These are phyloP conservation scores for Capitulum mitella DNA, from an alignment of 2,888 invertebrate genomes.

Conservation along the genomic window DNA sequence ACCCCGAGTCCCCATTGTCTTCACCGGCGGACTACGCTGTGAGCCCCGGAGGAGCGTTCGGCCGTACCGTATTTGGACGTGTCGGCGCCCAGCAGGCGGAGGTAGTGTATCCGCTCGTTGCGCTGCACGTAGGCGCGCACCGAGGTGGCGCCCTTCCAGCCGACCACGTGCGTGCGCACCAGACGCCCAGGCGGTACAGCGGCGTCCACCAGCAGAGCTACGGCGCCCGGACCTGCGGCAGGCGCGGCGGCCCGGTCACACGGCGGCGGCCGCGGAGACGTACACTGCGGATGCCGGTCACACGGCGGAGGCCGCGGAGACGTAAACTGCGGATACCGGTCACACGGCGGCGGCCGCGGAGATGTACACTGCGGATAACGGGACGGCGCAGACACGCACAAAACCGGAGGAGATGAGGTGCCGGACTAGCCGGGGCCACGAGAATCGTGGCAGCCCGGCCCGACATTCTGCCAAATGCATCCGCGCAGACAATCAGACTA, in stretches of 20 bases:
- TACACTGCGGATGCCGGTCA: too few species aligned
- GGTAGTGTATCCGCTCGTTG: conserved; percentile 75
- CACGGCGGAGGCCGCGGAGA: conserved; percentile 10
- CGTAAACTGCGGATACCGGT: neutral
- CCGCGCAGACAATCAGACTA: too few species aligned
- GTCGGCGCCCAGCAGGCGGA: conserved; percentile 77
- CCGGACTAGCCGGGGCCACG: too few species aligned
- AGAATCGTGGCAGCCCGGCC: too few species aligned
- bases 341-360: too few species aligned
- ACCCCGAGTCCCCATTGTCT: neutral
- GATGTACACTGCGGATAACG: too few species aligned
- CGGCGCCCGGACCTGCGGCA: conserved; percentile 12
- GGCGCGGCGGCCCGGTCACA: conserved; percentile 27
- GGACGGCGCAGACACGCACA: too few species aligned
- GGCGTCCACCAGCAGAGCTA: neutral
- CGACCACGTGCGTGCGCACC: conserved; percentile 61
- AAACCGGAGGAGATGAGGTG: too few species aligned
- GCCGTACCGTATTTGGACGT: conserved; percentile 69
- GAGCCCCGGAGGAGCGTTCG: conserved; percentile 24
- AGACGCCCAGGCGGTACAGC: neutral
- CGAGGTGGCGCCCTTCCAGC: conserved; percentile 84
- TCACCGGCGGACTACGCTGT: neutral
- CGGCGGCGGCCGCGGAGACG: conserved; percentile 32
- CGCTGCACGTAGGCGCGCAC: conserved; percentile 79
- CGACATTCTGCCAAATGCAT: too few species aligned